Conservation (phyloP, 2,113 vertebrate genomes). For the Nannospalax galili region DNA sequence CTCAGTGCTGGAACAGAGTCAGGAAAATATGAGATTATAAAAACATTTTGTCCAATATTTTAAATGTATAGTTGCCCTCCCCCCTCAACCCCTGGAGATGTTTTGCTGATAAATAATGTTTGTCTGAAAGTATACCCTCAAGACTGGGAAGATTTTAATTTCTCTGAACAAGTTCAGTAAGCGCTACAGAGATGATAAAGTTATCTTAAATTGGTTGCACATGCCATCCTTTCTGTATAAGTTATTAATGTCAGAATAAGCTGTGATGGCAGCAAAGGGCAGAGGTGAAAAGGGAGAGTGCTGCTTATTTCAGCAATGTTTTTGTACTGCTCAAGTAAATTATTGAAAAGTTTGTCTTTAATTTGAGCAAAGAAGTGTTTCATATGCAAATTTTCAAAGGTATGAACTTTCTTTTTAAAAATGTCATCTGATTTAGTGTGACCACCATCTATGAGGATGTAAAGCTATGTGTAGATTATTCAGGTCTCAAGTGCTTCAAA, state of each 20-base stretch:
- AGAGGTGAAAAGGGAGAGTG: neutral
- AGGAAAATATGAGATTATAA: neutral
- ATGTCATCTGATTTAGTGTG: neutral
- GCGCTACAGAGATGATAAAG: conserved; percentile 1
- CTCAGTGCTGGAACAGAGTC: neutral
- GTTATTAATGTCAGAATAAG: conserved; percentile 16
- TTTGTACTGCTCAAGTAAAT: conserved; percentile 27
- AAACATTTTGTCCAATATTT: neutral
- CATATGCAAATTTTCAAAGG: conserved; percentile 48
- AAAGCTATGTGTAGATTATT: neutral
- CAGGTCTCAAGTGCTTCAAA: conserved; percentile 11
- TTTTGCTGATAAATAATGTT: neutral
- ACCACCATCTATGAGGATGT: neutral
- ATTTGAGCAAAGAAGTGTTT: conserved; percentile 47
- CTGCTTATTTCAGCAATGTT: neutral
- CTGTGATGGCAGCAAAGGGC: neutral
- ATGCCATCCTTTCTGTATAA: conserved; percentile 9
- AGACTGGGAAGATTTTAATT: conserved; percentile 11
- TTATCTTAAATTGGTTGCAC: conserved; percentile 44
- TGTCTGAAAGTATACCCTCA: neutral
- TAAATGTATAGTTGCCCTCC: neutral
- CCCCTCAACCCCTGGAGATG: neutral
- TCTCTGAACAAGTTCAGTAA: conserved; percentile 18
- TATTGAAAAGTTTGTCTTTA: conserved; percentile 22
- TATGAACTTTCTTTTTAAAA: conserved; percentile 7